Base-by-base conservation (phyloP, 1,140 invertebrate species). In the Eriosoma lanigerum region DNA sequence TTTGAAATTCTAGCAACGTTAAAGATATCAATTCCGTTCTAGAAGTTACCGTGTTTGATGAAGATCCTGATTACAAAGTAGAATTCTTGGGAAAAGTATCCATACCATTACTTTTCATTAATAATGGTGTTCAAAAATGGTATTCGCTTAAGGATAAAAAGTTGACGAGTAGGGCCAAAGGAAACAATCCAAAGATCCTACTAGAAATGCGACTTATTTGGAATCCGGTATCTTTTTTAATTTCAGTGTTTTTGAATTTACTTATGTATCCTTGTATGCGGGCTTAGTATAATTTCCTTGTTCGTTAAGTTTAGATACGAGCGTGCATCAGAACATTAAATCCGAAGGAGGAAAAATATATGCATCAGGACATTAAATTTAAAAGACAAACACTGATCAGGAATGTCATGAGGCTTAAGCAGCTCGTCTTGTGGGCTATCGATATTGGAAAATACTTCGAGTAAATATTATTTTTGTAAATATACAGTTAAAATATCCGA, bases 11-110 rank as follows among this genome's bases (percentile, higher is more conserved):
- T 86, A 97, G 96, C 85, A 94, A 96, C 86, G 93, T 99, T 0
- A 97, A 97, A 85, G 98, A 99, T 85, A 97, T 99, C 72, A 97
- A 98, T 83, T 95, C 96, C 52, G 91, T 96, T 26, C 86, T 99
- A 68, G 97, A 99, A 86, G 88, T 99, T n/a, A 99, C 97, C 0
- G 96, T 99, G 0, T 99, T 93, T 85, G 98, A 99, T 85, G 98
- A 99, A 87, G 98, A 99, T 87, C 89, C 95, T 81, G 96, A 99
- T 86, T 97, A 98, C 85, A 98, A 98, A 86, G 94, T 96, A 0
- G 97, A 99, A 86, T 99, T 99, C 86, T 87, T 99, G 1, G 98
- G 98, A 8, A 97, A 96, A 87, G 87, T 99, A 15, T 91, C 92
- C 5, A 92, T 99, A 83, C 97, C 98, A 0, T 86, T 99, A 13